Evolutionary conservation across 2,113 vertebrate species (phyloP).

Genomic region (Elaphurus davidianus): DNA sequence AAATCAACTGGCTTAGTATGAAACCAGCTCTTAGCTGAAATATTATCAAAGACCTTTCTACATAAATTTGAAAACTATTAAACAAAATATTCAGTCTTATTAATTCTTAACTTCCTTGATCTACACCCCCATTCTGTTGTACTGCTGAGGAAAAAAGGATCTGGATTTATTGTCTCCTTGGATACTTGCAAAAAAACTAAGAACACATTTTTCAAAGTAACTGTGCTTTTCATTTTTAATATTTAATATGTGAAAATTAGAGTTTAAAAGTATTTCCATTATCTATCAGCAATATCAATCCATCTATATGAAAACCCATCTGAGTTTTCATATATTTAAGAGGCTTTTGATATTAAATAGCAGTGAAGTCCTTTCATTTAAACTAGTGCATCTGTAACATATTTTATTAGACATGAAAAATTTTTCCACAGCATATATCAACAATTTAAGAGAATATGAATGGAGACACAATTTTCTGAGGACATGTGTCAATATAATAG

Average conservation of each 20-base stretch:
- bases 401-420: background rate
- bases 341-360: background rate
- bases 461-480: background rate
- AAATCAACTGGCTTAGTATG: background rate
- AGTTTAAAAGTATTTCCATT: background rate
- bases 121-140: fast-evolving
- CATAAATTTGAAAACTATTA: background rate
- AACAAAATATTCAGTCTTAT: background rate
- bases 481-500: background rate
- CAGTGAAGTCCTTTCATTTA: background rate
- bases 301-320: background rate
- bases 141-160: background rate
- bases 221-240: background rate
- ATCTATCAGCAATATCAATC: background rate
- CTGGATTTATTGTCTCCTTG: background rate
- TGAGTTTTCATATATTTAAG: background rate
- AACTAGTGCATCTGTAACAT: background rate
- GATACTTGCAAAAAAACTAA: background rate
- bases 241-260: background rate
- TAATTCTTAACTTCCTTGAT: background rate
- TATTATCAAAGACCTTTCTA: background rate
- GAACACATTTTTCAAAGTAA: background rate
- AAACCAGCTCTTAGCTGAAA: background rate
- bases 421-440: background rate
- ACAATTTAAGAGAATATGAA: background rate